phyloP scores from a whole-genome alignment of 2,888 invertebrate species.

The Polydesmus complanatus region DNA sequence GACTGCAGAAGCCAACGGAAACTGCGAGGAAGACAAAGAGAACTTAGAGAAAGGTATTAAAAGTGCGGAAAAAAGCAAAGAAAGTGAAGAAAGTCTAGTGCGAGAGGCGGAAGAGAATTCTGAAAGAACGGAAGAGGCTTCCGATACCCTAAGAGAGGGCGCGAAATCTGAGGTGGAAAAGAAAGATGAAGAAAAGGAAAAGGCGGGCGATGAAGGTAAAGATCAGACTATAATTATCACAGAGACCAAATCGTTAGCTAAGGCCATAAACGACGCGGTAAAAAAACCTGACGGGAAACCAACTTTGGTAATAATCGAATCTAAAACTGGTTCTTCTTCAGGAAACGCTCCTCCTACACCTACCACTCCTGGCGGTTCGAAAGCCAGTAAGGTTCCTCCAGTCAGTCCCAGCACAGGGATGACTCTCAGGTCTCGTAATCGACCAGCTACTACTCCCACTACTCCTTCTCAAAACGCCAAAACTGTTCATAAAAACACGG shows the following conservation, averaged over 20 bases:
- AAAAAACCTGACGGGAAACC: conserved; percentile 41
- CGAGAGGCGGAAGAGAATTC: conserved; percentile 21
- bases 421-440: conserved; percentile 2
- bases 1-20: background rate
- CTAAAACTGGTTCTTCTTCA: conserved; percentile 40
- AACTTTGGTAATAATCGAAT: conserved; percentile 62
- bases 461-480: background rate
- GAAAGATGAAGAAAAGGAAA: conserved; percentile 21
- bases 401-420: background rate
- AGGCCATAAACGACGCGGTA: conserved; percentile 19
- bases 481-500: background rate
- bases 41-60: conserved; percentile 18
- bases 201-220: conserved; percentile 18
- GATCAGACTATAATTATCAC: conserved; percentile 47
- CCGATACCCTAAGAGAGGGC: conserved; percentile 15
- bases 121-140: conserved; percentile 18
- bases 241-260: conserved; percentile 41
- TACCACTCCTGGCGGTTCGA: background rate
- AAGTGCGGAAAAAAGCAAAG: conserved; percentile 17
- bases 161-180: conserved; percentile 24
- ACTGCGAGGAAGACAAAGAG: conserved; percentile 2
- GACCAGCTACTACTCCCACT: background rate
- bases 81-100: conserved; percentile 20
- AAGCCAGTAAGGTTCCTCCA: background rate
- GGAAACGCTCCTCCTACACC: conserved; percentile 2